Evolutionary conservation across 2,797 vertebrate species (phyloP), one percentile per base, ranked within the genome.

Genomic region (Lacerta viridis): DNA sequence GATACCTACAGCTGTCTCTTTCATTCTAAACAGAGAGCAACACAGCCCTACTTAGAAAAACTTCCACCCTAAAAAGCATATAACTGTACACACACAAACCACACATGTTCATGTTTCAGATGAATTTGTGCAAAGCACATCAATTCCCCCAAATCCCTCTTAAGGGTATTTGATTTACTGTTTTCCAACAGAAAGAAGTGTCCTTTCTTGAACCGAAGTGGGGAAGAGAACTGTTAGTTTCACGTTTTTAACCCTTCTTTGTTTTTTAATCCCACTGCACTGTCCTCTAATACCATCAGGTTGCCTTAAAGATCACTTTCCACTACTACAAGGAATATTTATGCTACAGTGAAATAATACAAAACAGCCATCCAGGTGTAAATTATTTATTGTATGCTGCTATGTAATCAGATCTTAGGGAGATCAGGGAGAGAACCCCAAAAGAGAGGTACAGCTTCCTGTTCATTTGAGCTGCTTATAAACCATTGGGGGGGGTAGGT

Each of bases 1-100:
- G 85, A 46, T 9, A 90, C 43, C 46, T 79, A 74, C 71, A 69
- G 25, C 20, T 43, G 27, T 39, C 92, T 68, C 4, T 25, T 79
- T 79, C 82, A 46, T 20, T 82, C 90, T 75, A 89, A 71, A 80
- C n/a, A n/a, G 76, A 85, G 69, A 89, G 41, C 27, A 69, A 59
- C 90, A 36, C 36, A 80, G n/a, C 17, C 1, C 5, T 79, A 39
- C 84, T 86, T 10, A 7, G 83, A 43, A 43, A 36, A 36, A 36
- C 74, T 33, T 82, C 29, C 1, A 13, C 25, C 43, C 33, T 69
- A 33, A 18, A 68, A 55, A 0, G 2, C 8, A 72, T 76, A 39
- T 18, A 83, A 33, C 0, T n/a, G 0, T 18, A 33, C 69, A 75
- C 86, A 41, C 9, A 3, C 5, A 46, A 18, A 41, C 43, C 50